Conservation (phyloP, 2,113 vertebrate species). For the Panthera tigris region DNA sequence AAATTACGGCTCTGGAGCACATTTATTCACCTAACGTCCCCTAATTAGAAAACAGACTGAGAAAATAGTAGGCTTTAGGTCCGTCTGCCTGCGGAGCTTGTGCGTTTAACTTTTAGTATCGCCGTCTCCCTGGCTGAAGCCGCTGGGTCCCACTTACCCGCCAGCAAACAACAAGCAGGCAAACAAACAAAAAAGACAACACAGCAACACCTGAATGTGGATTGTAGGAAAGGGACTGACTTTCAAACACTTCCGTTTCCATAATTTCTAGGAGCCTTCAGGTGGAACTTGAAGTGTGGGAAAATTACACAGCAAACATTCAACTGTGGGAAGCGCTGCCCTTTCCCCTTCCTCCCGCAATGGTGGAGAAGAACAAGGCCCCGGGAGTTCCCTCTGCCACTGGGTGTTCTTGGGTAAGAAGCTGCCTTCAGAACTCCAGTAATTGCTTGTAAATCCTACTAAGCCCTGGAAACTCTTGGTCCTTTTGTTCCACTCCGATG, state of each 20-base stretch:
- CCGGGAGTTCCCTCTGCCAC: background rate
- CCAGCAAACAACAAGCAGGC: background rate
- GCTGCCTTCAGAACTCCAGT: background rate
- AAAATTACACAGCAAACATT: background rate
- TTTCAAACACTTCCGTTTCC: background rate
- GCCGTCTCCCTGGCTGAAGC: background rate
- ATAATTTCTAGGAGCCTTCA: background rate
- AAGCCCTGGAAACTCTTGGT: conserved; percentile 13
- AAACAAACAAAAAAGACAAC: background rate
- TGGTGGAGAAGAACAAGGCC: fast-evolving
- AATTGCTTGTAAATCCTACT: conserved; percentile 62
- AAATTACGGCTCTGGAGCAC: background rate
- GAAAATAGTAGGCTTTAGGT: background rate
- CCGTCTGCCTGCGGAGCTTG: background rate
- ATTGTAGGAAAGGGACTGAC: background rate
- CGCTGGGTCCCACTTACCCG: background rate
- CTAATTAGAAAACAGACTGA: background rate
- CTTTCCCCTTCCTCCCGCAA: background rate
- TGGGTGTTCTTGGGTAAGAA: background rate
- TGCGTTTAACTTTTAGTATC: background rate
- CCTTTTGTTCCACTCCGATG: conserved; percentile 41
- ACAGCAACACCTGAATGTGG: background rate
- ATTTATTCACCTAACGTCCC: background rate
- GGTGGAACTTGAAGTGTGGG: background rate
- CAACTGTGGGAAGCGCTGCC: background rate